Conservation (phyloP, 1,140 invertebrate genomes). For the Episyrphus balteatus region DNA sequence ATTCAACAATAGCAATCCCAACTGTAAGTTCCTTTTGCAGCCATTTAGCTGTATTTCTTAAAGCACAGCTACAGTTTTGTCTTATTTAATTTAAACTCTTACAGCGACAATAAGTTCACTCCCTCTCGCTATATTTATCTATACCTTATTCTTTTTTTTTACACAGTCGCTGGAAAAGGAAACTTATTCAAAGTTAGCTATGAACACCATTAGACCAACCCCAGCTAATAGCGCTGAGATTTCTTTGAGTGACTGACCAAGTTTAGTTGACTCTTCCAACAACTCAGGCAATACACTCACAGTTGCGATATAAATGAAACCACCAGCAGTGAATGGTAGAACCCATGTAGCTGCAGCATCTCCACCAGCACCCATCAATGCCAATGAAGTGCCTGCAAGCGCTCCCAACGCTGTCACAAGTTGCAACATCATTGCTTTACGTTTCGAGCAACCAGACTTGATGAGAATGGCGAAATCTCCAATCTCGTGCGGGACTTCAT, state of each 20-base stretch:
- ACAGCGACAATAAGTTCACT: not conserved
- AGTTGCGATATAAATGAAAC: conserved; percentile 91
- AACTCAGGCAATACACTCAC: conserved; percentile 88
- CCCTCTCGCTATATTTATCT: no score
- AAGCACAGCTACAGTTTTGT: no score
- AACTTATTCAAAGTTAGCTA: conserved; percentile 37
- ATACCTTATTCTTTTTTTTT: no score
- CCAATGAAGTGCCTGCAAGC: conserved; percentile 77
- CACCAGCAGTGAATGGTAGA: conserved; percentile 89
- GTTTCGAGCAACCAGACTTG: conserved; percentile 79
- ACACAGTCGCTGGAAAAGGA: not conserved
- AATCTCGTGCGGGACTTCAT: conserved; percentile 96
- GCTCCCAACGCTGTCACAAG: conserved; percentile 90
- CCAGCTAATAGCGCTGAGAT: conserved; percentile 64
- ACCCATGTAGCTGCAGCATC: conserved; percentile 80
- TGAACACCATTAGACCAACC: conserved; percentile 66
- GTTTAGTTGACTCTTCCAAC: conserved; percentile 62
- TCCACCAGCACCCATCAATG: conserved; percentile 48
- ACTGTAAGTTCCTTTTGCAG: no score
- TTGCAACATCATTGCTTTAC: conserved; percentile 87
- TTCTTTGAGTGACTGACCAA: conserved; percentile 71
- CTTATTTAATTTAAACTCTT: not conserved
- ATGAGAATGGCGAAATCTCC: conserved; percentile 94
- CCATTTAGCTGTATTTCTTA: no score
- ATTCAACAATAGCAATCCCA: no score